Conservation (phyloP, 1,140 invertebrate genomes). For the Bombus sibiricus region DNA sequence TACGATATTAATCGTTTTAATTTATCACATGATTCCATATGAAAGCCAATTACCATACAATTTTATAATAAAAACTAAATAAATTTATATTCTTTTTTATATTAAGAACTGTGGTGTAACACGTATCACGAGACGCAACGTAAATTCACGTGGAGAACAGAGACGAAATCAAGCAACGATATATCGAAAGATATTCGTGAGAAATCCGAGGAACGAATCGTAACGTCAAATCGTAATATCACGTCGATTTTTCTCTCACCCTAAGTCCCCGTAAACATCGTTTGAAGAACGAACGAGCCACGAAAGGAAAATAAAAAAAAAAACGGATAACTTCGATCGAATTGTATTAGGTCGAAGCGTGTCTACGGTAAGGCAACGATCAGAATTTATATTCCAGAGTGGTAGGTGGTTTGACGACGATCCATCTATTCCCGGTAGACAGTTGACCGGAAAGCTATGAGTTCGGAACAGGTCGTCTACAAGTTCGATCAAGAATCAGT, state of each 20-base stretch:
- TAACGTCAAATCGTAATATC: background rate
- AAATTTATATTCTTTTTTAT: no score
- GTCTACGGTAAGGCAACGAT: background rate
- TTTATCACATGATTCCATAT: no score
- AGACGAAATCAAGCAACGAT: no score
- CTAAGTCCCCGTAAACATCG: background rate
- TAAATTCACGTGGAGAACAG: background rate
- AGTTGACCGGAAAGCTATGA: constrained; percentile 23
- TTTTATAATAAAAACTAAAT: no score
- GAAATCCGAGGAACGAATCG: background rate
- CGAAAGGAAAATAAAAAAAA: background rate
- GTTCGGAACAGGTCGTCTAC: constrained; percentile 8
- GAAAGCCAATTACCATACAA: no score
- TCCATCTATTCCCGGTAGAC: constrained; percentile 24
- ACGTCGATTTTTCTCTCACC: background rate
- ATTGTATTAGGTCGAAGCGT: background rate
- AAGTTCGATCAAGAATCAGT: constrained; percentile 40
- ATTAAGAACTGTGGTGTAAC: no score
- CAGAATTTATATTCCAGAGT: constrained; percentile 15
- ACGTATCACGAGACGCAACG: no score
- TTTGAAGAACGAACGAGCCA: background rate
- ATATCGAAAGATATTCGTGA: background rate
- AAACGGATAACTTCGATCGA: background rate
- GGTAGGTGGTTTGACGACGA: constrained; percentile 16
- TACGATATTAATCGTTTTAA: no score